phyloP scores from a whole-genome alignment of 2,113 vertebrate species.

The Synodontis membranacea region DNA sequence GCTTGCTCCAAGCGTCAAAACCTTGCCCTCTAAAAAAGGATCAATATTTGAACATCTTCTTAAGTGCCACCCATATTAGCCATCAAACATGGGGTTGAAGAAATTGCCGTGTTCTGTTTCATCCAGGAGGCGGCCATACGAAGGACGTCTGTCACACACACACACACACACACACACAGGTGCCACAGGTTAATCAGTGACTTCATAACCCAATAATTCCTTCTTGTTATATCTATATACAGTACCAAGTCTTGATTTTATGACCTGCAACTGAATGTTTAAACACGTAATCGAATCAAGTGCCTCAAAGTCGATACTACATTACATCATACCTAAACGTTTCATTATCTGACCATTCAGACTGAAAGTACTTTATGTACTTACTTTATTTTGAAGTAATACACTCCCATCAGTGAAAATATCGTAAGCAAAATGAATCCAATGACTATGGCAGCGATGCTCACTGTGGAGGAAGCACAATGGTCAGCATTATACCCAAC shows the following conservation, averaged over 20 bases:
- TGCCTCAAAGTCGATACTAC: background rate
- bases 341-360: background rate
- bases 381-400: constrained; percentile 64
- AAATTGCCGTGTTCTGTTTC: constrained; percentile 81
- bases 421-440: constrained; percentile 47
- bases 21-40: background rate
- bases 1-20: background rate
- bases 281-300: background rate
- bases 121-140: constrained; percentile 81
- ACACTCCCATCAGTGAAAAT: constrained; percentile 56
- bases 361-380: constrained; percentile 29
- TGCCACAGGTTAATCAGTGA: background rate
- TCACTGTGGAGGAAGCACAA: constrained; percentile 54
- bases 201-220: background rate
- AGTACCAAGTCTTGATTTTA: background rate
- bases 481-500: background rate
- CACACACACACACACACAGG: constrained; percentile 3
- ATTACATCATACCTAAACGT: background rate
- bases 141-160: constrained; percentile 71
- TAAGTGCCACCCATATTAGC: constrained; percentile 64
- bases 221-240: background rate
- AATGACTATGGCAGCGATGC: constrained; percentile 53
- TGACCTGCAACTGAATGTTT: background rate
- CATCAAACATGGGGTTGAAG: constrained; percentile 88
- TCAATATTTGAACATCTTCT: background rate